Base-by-base conservation (phyloP, 1,140 invertebrate genomes). In the Caenorhabditis remanei region DNA sequence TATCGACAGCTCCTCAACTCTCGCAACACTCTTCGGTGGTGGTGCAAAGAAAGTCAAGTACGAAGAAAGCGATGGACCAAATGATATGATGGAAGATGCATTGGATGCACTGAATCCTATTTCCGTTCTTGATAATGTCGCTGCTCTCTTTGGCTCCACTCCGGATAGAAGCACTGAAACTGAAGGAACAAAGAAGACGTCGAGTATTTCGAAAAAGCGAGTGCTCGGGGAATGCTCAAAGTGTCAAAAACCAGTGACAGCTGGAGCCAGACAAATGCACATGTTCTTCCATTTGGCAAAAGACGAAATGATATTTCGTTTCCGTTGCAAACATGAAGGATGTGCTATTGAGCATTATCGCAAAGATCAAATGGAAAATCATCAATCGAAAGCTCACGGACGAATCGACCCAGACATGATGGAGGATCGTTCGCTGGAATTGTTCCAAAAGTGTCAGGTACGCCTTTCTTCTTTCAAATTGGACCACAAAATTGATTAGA, bases 281-380 rank as follows among this genome's bases (percentile, higher is more conserved):
- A 91, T 92, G 91, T 92, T 92, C 83, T 92, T 89, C 88, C 91
- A 92, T 87, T 86, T 92, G 87, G 89, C 90, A 13, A 92, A 92
- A 82, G 91, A 92, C 82, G 43, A 90, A 16, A 86, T 91, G 88
- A 92, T 89, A 2, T 92, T 88, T 75, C 91, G 91, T 43, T 92
- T 92, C 86, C 90, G 90, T 14, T 92, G 91, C 87, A 89, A 89
- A 43, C 92, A 91, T 67, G 56, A 79, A 3, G 87, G 84, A 19
- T 92, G 91, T 50, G 84, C 87, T 40, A 87, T 92, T 21, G 92
- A 92, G 83, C 92, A 92, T 55, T 92, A 92, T 85, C 89, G 91
- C 16, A 92, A 92, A 83, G 91, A 92, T 85, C 91, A 92, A 53
- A 86, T 89, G 85, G 83, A 92, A 82, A 92, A 92, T 56, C 91